These are phyloP conservation scores for Rhodeus uyekii DNA, from an alignment of 2,797 vertebrate genomes.

Conservation along the genomic window DNA sequence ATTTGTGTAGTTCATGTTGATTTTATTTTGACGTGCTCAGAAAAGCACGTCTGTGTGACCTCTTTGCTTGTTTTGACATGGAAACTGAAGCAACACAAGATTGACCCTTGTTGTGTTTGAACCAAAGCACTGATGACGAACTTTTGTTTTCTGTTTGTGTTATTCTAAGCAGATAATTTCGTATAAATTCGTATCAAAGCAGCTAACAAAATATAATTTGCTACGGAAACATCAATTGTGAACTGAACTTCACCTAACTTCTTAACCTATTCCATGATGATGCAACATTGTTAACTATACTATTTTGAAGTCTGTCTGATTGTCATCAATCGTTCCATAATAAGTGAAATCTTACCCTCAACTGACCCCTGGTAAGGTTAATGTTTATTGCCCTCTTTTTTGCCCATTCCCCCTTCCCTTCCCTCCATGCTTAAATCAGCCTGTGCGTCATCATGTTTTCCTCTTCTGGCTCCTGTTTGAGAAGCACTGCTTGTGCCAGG, in stretches of 20 bases:
- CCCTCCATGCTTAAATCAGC: background rate
- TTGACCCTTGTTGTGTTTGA: conserved; percentile 1
- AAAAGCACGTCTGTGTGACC: background rate
- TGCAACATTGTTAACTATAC: background rate
- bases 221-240: background rate
- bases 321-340: background rate
- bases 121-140: background rate
- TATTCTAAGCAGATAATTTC: background rate
- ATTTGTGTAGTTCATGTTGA: background rate
- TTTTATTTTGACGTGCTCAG: conserved; percentile 26
- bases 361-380: background rate
- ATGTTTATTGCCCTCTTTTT: conserved; percentile 24
- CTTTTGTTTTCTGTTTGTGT: conserved; percentile 3
- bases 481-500: conserved; percentile 40
- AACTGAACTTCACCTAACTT: background rate
- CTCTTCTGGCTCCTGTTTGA: conserved; percentile 36
- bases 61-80: conserved; percentile 9
- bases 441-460: conserved; percentile 53
- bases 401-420: conserved; percentile 44
- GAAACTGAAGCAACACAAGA: background rate
- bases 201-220: background rate
- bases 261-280: background rate
- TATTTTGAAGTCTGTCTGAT: background rate
- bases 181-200: background rate
- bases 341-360: conserved; percentile 5